Evolutionary conservation across 2,113 vertebrate genomes (phyloP), one percentile per base, ranked within the genome.

Genomic region (Periophthalmodon schlosseri): DNA sequence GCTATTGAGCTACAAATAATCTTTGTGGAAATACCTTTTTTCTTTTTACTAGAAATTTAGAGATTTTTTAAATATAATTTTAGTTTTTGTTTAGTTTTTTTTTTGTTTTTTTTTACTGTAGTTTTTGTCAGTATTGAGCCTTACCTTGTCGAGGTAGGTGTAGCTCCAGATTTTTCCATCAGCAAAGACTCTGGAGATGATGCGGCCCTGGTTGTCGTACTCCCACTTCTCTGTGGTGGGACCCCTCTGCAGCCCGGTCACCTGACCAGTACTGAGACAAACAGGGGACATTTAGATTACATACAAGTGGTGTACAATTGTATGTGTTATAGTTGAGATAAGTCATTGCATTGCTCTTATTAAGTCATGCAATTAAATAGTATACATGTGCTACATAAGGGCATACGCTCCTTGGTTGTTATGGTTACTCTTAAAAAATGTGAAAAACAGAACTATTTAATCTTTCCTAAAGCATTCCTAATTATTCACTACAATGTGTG

Each of bases 111-210:
- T 20, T 14, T 20, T 6, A 20, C 4, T 52, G 50, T 52, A 20
- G 14, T 52, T 3, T 52, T 18, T 16, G 14, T 14, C 11, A 23
- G 21, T 28, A 3, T 60, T 60, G n/a, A 60, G 4, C 57, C 70
- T 73, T 83, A 99, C 98, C 97, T 99, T 99, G 81, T 99, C 98
- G 81, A 98, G 86, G 80, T 99, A 99, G 0, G 97, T 99, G 93
- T 98, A 99, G 87, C 97, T 99, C 98, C 98, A 99, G 0, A 93
- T 97, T 92, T 99, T 99, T 15, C 96, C 97, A 57, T 99, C 98
- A n/a, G 97, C 96, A 70, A 99, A 99, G 58, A 96, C 94, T 76
- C 97, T 90, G 18, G 97, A 96, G 11, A 96, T 95, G 24, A 99
- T 96, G 61, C 98, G 93, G 44, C 97, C 98, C 86, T 99, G 97